Evolutionary conservation across 2,888 invertebrate genomes (phyloP).

Genomic region (Xestobium rufovillosum): DNA sequence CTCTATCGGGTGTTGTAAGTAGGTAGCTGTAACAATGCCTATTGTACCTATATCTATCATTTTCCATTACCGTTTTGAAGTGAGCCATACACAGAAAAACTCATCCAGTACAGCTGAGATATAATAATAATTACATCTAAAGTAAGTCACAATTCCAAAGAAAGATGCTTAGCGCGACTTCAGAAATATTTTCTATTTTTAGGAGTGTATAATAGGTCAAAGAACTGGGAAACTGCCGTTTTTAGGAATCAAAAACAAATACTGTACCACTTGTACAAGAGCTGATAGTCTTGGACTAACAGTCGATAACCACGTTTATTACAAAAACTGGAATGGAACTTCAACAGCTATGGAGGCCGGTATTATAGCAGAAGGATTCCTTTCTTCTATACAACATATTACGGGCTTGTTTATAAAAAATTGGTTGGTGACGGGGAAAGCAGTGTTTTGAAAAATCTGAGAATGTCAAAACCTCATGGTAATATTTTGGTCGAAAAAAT

Average conservation of each 20-base stretch:
- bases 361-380: slow-evolving; percentile 20
- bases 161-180: too few species aligned
- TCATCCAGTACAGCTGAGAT: too few species aligned
- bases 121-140: too few species aligned
- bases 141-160: too few species aligned
- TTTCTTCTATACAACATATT: neutral
- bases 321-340: slow-evolving; percentile 10
- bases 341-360: slow-evolving; percentile 16
- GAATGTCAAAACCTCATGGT: neutral
- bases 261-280: slow-evolving; percentile 7
- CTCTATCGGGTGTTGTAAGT: slow-evolving; percentile 3
- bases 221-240: slow-evolving; percentile 8
- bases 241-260: slow-evolving; percentile 8
- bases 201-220: slow-evolving; percentile 6
- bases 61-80: too few species aligned
- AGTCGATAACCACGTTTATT: slow-evolving; percentile 12
- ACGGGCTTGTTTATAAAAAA: slow-evolving; percentile 1
- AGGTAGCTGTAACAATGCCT: too few species aligned
- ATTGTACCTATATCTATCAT: too few species aligned
- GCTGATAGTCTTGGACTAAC: too few species aligned
- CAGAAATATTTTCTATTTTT: too few species aligned
- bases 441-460: neutral
- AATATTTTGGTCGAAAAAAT: slow-evolving; percentile 2
- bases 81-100: too few species aligned
- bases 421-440: slow-evolving; percentile 2